phyloP scores from a whole-genome alignment of 2,797 vertebrate species.

The Acipenser oxyrinchus region DNA sequence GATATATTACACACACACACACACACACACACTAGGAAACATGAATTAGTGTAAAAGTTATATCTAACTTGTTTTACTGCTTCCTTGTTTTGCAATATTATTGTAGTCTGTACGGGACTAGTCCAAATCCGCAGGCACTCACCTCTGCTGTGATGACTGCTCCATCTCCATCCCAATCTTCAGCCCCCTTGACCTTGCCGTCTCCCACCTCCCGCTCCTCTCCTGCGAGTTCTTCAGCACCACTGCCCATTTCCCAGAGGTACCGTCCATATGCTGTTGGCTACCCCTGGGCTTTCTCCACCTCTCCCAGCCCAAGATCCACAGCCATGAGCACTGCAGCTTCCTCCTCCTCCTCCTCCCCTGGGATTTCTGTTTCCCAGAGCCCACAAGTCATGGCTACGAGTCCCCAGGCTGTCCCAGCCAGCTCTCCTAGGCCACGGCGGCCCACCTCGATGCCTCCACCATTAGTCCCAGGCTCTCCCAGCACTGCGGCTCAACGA shows the following conservation, averaged over 20 bases:
- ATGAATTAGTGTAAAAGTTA: background rate
- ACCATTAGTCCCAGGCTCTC: constrained; percentile 56
- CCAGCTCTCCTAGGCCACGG: constrained; percentile 50
- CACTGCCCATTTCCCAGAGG: constrained; percentile 69
- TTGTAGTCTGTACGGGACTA: constrained; percentile 91
- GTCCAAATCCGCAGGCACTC: constrained; percentile 68
- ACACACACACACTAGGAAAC: background rate
- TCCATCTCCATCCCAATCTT: constrained; percentile 55
- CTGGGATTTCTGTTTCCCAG: constrained; percentile 28
- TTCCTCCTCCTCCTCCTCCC: constrained; percentile 45
- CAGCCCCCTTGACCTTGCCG: constrained; percentile 41
- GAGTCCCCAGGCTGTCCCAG: constrained; percentile 48
- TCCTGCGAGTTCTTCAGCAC: constrained; percentile 53
- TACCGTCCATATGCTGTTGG: constrained; percentile 79
- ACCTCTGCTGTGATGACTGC: constrained; percentile 60
- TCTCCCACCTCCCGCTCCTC: constrained; percentile 47
- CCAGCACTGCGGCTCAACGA: constrained; percentile 57
- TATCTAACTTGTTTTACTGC: constrained; percentile 26
- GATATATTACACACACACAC: background rate
- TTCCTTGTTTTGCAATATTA: constrained; percentile 48
- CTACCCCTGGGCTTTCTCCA: constrained; percentile 53
- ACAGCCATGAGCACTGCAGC: constrained; percentile 33
- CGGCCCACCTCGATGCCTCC: constrained; percentile 50
- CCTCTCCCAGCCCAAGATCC: constrained; percentile 49
- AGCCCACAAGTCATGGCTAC: constrained; percentile 33